Conservation (phyloP, 2,113 vertebrate species). For the Rana temporaria region DNA sequence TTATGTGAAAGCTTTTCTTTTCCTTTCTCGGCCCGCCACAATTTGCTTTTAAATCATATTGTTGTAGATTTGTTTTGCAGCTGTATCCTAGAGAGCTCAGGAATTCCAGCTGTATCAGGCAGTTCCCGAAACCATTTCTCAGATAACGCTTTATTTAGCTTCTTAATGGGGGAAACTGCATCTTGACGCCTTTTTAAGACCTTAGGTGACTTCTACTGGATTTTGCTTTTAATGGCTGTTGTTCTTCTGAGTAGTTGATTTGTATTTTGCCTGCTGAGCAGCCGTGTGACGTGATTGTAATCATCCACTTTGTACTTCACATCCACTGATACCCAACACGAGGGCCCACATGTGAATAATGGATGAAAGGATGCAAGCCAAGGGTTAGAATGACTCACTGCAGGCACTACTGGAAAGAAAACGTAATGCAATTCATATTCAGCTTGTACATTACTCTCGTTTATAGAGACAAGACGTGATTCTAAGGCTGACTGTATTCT, state of each 20-base stretch:
- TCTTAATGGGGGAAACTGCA: not conserved
- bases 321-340: conserved; percentile 4
- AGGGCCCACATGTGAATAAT: conserved; percentile 24
- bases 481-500: no score
- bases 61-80: conserved; percentile 31
- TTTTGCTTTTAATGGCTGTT: not conserved
- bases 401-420: conserved; percentile 29
- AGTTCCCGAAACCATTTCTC: not conserved
- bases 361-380: conserved; percentile 35
- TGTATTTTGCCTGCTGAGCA: not conserved
- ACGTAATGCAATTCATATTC: not conserved
- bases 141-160: conserved; percentile 2
- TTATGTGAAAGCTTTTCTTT: not conserved
- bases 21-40: not conserved
- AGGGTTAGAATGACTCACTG: conserved; percentile 37
- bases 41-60: not conserved
- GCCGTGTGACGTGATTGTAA: conserved; percentile 15
- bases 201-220: not conserved
- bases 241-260: not conserved
- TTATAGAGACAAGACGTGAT: no score
- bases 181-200: not conserved
- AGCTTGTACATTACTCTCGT: no score
- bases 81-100: not conserved
- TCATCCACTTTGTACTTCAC: conserved; percentile 28
- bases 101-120: conserved; percentile 4